Conservation (phyloP, 2,113 vertebrate genomes). For the Macaca nemestrina region DNA sequence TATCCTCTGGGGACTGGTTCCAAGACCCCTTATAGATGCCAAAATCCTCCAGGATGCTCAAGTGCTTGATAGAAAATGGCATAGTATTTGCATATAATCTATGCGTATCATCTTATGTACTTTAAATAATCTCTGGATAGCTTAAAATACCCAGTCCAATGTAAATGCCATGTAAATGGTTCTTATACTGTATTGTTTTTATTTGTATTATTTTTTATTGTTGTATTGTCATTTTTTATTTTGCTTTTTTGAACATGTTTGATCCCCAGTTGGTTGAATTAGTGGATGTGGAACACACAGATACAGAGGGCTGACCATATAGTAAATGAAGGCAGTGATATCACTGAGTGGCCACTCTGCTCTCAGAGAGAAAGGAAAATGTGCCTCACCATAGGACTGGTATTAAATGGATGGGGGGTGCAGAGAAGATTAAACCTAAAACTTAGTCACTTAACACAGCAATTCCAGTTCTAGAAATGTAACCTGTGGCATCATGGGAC, state of each 20-base stretch:
- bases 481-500: not conserved
- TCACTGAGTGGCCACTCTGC: not conserved
- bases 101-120: not conserved
- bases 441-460: not conserved
- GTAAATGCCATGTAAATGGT: not conserved
- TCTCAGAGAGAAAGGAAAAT: not conserved
- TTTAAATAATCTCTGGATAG: not conserved
- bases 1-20: not conserved
- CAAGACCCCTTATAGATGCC: not conserved
- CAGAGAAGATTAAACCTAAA: not conserved
- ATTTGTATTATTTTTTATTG: not conserved
- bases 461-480: not conserved
- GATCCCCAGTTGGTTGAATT: not conserved
- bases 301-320: not conserved
- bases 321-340: not conserved
- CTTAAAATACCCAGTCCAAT: not conserved
- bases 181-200: not conserved
- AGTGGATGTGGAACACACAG: not conserved
- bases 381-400: not conserved
- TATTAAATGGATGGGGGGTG: not conserved
- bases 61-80: not conserved
- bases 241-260: not conserved
- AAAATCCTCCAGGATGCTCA: not conserved
- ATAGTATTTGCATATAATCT: not conserved
- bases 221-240: not conserved